These are phyloP conservation scores for Pyrrhosoma nymphula DNA, from an alignment of 2,888 invertebrate genomes.

Conservation along the genomic window DNA sequence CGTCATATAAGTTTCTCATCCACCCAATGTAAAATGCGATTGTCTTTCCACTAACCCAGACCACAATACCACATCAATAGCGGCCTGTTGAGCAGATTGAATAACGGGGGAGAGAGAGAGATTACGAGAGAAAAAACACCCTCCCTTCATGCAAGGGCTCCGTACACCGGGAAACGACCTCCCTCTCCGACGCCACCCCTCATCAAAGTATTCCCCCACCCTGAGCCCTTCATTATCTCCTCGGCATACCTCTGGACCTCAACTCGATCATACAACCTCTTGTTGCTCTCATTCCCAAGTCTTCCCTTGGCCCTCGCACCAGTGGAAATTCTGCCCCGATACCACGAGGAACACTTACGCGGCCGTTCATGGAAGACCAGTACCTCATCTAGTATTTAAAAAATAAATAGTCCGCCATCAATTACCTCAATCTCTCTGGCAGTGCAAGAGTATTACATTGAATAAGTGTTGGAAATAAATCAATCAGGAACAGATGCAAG, in stretches of 20 bases:
- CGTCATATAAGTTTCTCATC: not conserved
- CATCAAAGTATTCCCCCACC: not conserved
- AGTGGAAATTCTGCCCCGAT: too few species aligned
- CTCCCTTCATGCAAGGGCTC: not conserved
- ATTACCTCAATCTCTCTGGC: too few species aligned
- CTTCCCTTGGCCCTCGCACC: not conserved
- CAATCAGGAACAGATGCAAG: too few species aligned
- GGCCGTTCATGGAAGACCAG: too few species aligned
- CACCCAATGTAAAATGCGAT: not conserved
- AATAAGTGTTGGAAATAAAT: too few species aligned
- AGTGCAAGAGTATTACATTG: too few species aligned
- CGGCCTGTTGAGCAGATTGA: constrained; percentile 25
- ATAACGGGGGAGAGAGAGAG: constrained; percentile 7
- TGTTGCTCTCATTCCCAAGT: not conserved
- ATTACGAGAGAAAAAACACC: not conserved
- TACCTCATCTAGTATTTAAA: too few species aligned
- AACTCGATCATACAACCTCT: not conserved
- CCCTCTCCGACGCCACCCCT: not conserved
- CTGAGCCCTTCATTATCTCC: not conserved
- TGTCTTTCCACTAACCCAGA: not conserved
- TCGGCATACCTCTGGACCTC: not conserved
- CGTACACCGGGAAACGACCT: not conserved
- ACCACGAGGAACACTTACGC: too few species aligned
- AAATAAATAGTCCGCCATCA: too few species aligned
- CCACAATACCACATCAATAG: constrained; percentile 63